Percentiles rank a stretch among this genome's conserved stretches.
phyloP scores from a whole-genome alignment of 2,888 invertebrate species.

The Cordilura impudica region DNA sequence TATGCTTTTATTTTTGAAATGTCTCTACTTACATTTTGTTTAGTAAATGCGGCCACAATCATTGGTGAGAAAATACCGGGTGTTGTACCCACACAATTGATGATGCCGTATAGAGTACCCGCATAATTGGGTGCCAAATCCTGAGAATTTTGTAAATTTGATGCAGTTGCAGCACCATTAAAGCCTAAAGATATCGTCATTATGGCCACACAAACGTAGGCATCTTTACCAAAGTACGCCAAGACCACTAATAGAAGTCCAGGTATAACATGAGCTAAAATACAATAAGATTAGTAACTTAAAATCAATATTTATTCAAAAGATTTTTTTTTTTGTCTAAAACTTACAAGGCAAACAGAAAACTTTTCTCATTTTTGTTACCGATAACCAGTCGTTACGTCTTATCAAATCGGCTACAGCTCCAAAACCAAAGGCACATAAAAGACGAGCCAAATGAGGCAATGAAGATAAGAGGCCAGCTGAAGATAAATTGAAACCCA shows the following conservation, averaged over 20 bases:
- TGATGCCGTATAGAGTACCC: slow-evolving; percentile 85
- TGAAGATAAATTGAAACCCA: slow-evolving; percentile 85
- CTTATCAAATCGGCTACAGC: slow-evolving; percentile 83
- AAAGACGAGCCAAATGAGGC: slow-evolving; percentile 84
- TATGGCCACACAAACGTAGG: slow-evolving; percentile 82
- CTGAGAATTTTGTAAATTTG: slow-evolving; percentile 83
- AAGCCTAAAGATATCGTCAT: slow-evolving; percentile 84
- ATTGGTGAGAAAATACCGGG: slow-evolving; percentile 86
- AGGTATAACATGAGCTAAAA: slow-evolving; percentile 80
- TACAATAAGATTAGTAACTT: slow-evolving; percentile 67
- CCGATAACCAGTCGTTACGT: slow-evolving; percentile 76
- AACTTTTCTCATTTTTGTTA: slow-evolving; percentile 82
- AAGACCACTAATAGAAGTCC: slow-evolving; percentile 80
- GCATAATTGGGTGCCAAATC: slow-evolving; percentile 87
- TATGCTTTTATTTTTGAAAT: too few species aligned
- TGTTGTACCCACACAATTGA: slow-evolving; percentile 85
- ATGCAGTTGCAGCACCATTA: slow-evolving; percentile 82
- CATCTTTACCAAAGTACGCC: slow-evolving; percentile 82
- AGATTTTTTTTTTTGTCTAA: not conserved
- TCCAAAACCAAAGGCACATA: slow-evolving; percentile 85
- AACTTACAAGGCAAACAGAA: slow-evolving; percentile 83
- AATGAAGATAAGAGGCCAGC: slow-evolving; percentile 85
- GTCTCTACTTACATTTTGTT: slow-evolving; percentile 67
- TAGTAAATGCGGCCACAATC: slow-evolving; percentile 80
- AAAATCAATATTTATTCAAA: not conserved